Evolutionary conservation across 2,113 vertebrate genomes (phyloP).

Genomic region (Aix galericulata): DNA sequence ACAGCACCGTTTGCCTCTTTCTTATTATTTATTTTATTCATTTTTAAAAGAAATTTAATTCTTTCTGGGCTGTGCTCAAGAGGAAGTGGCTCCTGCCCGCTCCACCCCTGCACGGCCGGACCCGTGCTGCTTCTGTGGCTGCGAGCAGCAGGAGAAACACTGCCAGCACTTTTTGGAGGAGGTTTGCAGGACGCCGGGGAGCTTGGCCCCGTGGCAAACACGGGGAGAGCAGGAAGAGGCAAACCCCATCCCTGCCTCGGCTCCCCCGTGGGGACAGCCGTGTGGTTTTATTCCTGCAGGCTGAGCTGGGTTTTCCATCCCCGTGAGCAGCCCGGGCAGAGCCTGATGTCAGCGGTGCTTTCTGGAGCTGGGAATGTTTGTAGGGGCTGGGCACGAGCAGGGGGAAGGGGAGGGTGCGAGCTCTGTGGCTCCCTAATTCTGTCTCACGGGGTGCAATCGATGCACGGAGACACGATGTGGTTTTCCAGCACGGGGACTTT

Average conservation of each 20-base stretch:
- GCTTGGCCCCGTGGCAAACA: not conserved
- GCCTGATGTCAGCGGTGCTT: not conserved
- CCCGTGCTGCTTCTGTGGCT: not conserved
- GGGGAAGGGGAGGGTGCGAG: not conserved
- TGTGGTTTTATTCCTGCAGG: not conserved
- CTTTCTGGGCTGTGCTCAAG: not conserved
- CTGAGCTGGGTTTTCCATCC: not conserved
- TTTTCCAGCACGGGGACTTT: not conserved
- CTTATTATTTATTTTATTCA: not conserved
- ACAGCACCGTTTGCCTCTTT: not conserved
- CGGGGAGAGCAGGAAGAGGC: not conserved
- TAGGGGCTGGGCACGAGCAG: not conserved
- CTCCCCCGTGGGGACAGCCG: not conserved
- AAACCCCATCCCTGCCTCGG: not conserved
- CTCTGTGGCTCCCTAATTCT: not conserved
- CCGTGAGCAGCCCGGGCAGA: not conserved
- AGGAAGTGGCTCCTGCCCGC: not conserved
- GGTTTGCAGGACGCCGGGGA: not conserved
- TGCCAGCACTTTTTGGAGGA: not conserved
- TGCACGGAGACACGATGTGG: not conserved
- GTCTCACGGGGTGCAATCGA: fast-evolving
- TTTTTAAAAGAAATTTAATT: too few relatives aligned
- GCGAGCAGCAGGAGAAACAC: not conserved
- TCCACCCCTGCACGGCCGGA: not conserved
- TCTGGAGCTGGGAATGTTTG: not conserved